Conservation (phyloP, 2,888 invertebrate species). For the Physocephala rufipes region DNA sequence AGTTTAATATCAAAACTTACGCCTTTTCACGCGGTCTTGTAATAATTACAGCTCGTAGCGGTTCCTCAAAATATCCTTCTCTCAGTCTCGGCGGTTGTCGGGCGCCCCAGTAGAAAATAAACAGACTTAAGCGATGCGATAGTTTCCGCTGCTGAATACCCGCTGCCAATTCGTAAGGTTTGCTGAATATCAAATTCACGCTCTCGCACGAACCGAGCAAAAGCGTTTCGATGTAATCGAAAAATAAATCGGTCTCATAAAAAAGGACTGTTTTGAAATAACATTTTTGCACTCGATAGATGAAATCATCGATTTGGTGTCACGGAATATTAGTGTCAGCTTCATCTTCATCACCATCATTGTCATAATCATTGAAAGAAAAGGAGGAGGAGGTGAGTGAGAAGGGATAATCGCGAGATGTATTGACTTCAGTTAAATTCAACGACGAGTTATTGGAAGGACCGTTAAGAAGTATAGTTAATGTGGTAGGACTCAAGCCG, state of each 20-base stretch:
- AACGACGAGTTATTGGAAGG: not conserved
- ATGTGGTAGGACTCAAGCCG: constrained; percentile 55
- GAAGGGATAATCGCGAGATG: not conserved
- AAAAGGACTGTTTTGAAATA: constrained; percentile 60
- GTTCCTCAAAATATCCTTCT: constrained; percentile 57
- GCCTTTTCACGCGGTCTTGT: constrained; percentile 68
- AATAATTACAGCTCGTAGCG: constrained; percentile 71
- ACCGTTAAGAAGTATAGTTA: constrained; percentile 54
- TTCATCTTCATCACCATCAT: not conserved
- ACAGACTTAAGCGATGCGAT: constrained; percentile 66
- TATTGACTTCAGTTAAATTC: not conserved
- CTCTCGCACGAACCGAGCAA: constrained; percentile 60
- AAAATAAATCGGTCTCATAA: constrained; percentile 57
- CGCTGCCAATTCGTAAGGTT: constrained; percentile 55
- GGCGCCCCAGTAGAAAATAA: constrained; percentile 76
- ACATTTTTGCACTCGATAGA: constrained; percentile 57
- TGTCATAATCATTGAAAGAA: not conserved
- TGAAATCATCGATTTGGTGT: constrained; percentile 57
- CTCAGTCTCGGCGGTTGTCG: constrained; percentile 65
- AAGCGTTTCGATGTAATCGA: constrained; percentile 57
- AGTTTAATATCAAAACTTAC: constrained; percentile 46
- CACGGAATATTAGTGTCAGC: constrained; percentile 39
- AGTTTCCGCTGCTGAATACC: constrained; percentile 56
- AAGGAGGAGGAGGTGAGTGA: not conserved
- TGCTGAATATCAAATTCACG: constrained; percentile 61